Base-by-base conservation (phyloP, 2,888 invertebrate species). In the Lottia gigantea region DNA sequence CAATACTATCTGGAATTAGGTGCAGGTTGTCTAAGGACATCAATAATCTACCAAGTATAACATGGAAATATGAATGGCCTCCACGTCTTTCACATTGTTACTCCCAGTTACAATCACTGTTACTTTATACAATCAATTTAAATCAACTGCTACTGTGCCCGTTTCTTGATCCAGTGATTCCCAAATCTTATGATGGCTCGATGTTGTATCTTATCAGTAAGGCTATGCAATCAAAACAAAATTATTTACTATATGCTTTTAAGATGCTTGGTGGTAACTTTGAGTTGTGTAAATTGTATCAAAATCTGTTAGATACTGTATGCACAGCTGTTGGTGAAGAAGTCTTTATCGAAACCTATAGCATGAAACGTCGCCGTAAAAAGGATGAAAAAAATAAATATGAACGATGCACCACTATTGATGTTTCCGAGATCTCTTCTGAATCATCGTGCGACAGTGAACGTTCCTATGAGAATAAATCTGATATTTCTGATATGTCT, bases 31-130 rank as follows among this genome's bases (percentile, higher is more conserved):
- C 68, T 55, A 80, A 79, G 55, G 82, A 80, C 68, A 66, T 75
- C 64, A 67, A 66, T 4, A 68, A 74, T 8, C 66, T 69, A 14
- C 79, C 79, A 8, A 46, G 66, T 23, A 71, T 79, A 45, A 80
- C 76, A 62, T 62, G 72, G 47, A 78, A 73, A n/a, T 76, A 76
- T 62, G 73, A 66, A 11, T 77, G 83, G 14, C 74, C 82, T 19
- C 67, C 78, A 2, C 46, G 67, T 7, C 67, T 78, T 31, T 71
- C 83, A 45, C 89, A 89, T 76, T 83, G 80, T 25, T 85, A 85
- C 63, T 80, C 85, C 15, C 87, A 89, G 77, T 82, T 86, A 63
- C 88, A 89, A 70, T 76, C 86, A 1, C 85, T 85, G 64, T 72
- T 85, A 15, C 70, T 81, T 2, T 82, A 83, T 46, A 67, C 78